These are phyloP conservation scores for Actias luna DNA, from an alignment of 2,888 invertebrate genomes.

Conservation along the genomic window DNA sequence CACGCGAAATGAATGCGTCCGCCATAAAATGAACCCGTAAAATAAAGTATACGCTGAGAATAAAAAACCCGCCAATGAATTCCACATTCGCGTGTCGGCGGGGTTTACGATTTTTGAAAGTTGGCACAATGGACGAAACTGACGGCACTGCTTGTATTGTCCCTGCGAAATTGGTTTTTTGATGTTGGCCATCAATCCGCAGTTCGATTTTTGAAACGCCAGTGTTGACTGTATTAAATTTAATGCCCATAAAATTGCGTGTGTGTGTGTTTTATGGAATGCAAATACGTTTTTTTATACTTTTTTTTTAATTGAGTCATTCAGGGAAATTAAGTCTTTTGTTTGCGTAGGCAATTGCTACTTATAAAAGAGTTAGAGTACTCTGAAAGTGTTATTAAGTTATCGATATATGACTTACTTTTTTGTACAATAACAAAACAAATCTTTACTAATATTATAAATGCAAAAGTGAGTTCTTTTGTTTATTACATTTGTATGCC, in stretches of 20 bases:
- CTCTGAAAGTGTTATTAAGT: no score
- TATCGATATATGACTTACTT: no score
- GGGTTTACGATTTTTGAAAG: conserved; percentile 32
- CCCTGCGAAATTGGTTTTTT: conserved; percentile 55
- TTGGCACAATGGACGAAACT: conserved; percentile 16
- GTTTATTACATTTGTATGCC: no score
- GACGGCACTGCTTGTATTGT: conserved; percentile 45
- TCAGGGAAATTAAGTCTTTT: neutral
- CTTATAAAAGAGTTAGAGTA: no score
- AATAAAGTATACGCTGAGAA: neutral
- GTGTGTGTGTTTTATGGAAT: neutral
- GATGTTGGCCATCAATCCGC: conserved; percentile 46
- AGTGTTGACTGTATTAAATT: conserved; percentile 9
- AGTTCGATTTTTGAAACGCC: conserved; percentile 39
- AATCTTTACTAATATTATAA: no score
- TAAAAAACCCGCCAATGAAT: conserved; percentile 10
- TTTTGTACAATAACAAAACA: no score
- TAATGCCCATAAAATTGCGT: neutral
- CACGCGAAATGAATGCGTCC: conserved; percentile 1
- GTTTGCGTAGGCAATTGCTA: no score
- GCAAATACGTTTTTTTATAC: neutral
- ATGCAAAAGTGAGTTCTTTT: no score
- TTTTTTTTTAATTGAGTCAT: neutral
- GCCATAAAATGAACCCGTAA: conserved; percentile 2
- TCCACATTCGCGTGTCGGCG: conserved; percentile 23